These are phyloP conservation scores for Sitophilus oryzae DNA, from an alignment of 1,140 invertebrate genomes.

Conservation along the genomic window DNA sequence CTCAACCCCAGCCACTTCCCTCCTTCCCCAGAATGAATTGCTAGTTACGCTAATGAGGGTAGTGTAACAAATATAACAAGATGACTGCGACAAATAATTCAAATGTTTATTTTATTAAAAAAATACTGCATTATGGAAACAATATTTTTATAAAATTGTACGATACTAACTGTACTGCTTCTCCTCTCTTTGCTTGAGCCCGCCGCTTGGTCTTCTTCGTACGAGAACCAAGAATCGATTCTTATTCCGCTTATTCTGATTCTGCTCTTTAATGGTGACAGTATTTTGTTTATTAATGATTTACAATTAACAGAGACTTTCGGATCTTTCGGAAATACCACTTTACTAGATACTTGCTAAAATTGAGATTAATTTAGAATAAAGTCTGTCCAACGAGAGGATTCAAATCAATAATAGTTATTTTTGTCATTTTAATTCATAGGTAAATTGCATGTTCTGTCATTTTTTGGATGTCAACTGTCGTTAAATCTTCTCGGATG, in stretches of 20 bases:
- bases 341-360: conserved; percentile 64
- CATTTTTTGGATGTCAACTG: no score
- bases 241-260: conserved; percentile 57
- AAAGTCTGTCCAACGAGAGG: not conserved
- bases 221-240: conserved; percentile 54
- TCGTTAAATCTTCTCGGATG: no score
- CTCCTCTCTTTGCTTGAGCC: conserved; percentile 26
- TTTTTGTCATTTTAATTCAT: no score
- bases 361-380: conserved; percentile 6
- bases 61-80: no score
- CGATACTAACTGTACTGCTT: conserved; percentile 4
- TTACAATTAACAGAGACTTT: conserved; percentile 58
- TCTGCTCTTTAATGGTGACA: conserved; percentile 58
- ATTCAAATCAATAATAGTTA: not conserved
- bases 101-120: no score
- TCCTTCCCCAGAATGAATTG: no score
- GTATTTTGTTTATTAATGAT: conserved; percentile 60
- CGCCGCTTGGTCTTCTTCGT: conserved; percentile 28
- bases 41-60: no score
- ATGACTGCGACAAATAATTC: no score
- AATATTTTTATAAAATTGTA: no score
- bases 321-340: conserved; percentile 62
- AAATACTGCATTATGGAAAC: no score
- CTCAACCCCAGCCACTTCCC: no score
- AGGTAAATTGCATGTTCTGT: no score